Conservation (phyloP, 2,888 invertebrate species). For the Callyntrura sp. region DNA sequence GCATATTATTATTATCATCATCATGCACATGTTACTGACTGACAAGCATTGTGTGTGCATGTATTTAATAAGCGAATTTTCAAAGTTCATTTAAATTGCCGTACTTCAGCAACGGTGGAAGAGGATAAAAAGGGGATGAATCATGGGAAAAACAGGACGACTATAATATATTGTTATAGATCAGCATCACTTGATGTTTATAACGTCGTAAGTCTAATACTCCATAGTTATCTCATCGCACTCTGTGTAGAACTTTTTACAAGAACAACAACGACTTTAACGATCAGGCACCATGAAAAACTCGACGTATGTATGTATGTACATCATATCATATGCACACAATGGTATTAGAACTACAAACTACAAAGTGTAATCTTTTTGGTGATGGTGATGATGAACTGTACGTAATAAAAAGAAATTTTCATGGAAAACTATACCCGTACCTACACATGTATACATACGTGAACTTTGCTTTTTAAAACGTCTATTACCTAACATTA, state of each 20-base stretch:
- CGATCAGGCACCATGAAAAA: background rate
- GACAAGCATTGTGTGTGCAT: constrained; percentile 34
- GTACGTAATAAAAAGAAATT: constrained; percentile 25
- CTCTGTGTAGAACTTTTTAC: constrained; percentile 31
- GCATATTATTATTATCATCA: background rate
- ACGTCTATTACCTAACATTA: constrained; percentile 36
- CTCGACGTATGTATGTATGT: background rate
- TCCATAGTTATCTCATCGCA: constrained; percentile 36
- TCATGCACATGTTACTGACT: background rate
- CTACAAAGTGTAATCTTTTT: constrained; percentile 7
- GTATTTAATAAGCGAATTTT: constrained; percentile 31
- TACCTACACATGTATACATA: background rate
- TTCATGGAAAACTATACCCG: constrained; percentile 7
- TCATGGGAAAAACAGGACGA: constrained; percentile 73
- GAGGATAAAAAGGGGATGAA: constrained; percentile 45
- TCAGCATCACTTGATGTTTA: background rate
- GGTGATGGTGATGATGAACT: constrained; percentile 11
- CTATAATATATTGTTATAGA: background rate
- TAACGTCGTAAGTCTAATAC: constrained; percentile 33
- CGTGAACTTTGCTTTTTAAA: constrained; percentile 20
- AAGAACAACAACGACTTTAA: constrained; percentile 26
- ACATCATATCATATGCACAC: no score
- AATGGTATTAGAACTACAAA: no score
- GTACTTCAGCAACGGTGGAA: background rate
- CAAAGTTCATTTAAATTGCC: constrained; percentile 9